Evolutionary conservation across 2,113 vertebrate genomes (phyloP), one percentile per base, ranked within the genome.

Genomic region (Cololabis saira): DNA sequence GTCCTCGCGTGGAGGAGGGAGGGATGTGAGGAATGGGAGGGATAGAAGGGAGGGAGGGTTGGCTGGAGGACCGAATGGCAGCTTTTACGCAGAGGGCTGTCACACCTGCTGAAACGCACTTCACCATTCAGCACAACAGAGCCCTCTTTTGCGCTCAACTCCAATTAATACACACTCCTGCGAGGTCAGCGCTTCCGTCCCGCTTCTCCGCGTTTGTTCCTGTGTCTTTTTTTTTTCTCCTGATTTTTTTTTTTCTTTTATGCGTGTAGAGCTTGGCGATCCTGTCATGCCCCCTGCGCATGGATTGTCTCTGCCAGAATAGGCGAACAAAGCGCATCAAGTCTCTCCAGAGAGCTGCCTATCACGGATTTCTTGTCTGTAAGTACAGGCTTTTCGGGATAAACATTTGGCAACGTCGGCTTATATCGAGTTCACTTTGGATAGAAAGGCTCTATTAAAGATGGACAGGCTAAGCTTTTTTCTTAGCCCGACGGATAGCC

Each of bases 51-150:
- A 75, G 71, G 77, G 73, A 75, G 71, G 77, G 76, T 87, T 84
- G 92, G 92, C 91, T 93, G 90, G 87, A 90, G 78, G 83, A 75
- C 83, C 87, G 84, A 86, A 90, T 92, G 89, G 89, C 85, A 88
- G 87, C 87, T 64, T 87, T 89, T 85, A 88, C 89, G 89, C 85
- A 89, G 83, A 88, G 85, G 76, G 68, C 68, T 45, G 84, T 86
- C 92, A 93, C 91, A 94, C 93, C 92, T 94, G 93, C 92, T 89
- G 82, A 86, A 91, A 88, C 87, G 62, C 91, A 67, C 89, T 86
- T 63, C 89, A 64, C 79, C 85, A 67, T 72, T 79, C 86, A 78
- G 63, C 78, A 47, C 76, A 78, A 74, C 86, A 63, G 62, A 83
- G 74, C 80, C 30, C 52, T 78, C 75, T 62, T 58, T 58, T 78